A percentile compares a stretch with the other conserved stretches of the same genome.
phyloP scores from a whole-genome alignment of 53 echinoderm and acorn worm genomes.

The Paelopatides confundens region DNA sequence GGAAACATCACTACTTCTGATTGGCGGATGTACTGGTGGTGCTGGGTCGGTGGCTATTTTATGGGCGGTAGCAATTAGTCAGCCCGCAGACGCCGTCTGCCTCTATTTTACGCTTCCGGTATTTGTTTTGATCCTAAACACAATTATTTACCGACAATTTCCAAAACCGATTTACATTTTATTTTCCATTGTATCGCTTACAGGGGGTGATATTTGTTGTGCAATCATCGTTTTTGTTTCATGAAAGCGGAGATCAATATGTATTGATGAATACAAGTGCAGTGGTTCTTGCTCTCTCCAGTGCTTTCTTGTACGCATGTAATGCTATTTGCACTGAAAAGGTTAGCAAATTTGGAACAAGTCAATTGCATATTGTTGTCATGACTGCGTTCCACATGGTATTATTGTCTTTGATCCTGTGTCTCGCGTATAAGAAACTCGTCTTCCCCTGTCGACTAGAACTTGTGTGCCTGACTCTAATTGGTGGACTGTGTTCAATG shows the following conservation, averaged over 20 bases:
- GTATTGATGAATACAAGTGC: not conserved
- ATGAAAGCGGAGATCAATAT: not conserved
- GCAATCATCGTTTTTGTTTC: not conserved
- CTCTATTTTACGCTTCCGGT: conserved; percentile 6
- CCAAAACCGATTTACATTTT: not conserved
- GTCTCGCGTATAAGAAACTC: not conserved
- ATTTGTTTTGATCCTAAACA: not conserved
- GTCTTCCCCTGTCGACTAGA: not conserved
- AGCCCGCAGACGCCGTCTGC: not conserved
- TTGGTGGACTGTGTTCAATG: not conserved
- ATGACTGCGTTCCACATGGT: not conserved
- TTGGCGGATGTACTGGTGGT: not conserved
- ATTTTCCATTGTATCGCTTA: not conserved
- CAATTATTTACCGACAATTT: not conserved
- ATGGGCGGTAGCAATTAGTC: not conserved
- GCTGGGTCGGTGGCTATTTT: not conserved
- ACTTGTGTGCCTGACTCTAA: not conserved
- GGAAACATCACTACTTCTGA: not conserved
- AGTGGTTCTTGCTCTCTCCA: not conserved
- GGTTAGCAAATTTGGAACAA: not conserved
- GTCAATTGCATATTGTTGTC: not conserved
- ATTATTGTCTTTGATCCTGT: not conserved
- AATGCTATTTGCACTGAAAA: not conserved
- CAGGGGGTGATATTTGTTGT: not conserved
- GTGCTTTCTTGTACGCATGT: not conserved